Conservation (phyloP, 2,113 vertebrate genomes). For the Sciurus niger region DNA sequence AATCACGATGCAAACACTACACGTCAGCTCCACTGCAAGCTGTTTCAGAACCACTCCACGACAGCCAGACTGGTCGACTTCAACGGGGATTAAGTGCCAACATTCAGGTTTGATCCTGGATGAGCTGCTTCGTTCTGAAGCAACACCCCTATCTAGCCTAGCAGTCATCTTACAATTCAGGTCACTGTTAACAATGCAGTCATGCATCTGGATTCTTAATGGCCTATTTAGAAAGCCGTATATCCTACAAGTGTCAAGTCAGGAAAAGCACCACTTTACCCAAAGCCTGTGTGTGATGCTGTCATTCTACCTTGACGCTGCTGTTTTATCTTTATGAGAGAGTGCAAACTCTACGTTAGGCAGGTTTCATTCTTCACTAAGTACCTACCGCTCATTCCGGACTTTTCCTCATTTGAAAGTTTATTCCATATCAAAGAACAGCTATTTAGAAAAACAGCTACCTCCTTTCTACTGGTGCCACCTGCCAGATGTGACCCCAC, state of each 20-base stretch:
- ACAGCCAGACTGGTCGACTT: not conserved
- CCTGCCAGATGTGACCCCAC: not conserved
- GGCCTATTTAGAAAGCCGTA: not conserved
- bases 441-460: constrained; percentile 3
- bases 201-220: not conserved
- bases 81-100: not conserved
- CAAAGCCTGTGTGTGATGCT: not conserved
- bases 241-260: not conserved
- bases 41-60: not conserved
- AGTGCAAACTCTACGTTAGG: not conserved
- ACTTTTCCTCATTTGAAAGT: constrained; percentile 14
- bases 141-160: not conserved
- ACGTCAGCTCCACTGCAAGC: not conserved
- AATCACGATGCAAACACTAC: not conserved
- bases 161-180: not conserved
- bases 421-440: not conserved
- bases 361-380: not conserved
- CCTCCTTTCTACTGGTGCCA: not conserved
- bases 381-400: not conserved
- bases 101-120: constrained; percentile 44
- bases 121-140: constrained; percentile 43
- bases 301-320: not conserved
- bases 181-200: constrained; percentile 4
- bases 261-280: not conserved
- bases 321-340: not conserved